Evolutionary conservation across 2,113 vertebrate species (phyloP).

Genomic region (Percina caprodes): DNA sequence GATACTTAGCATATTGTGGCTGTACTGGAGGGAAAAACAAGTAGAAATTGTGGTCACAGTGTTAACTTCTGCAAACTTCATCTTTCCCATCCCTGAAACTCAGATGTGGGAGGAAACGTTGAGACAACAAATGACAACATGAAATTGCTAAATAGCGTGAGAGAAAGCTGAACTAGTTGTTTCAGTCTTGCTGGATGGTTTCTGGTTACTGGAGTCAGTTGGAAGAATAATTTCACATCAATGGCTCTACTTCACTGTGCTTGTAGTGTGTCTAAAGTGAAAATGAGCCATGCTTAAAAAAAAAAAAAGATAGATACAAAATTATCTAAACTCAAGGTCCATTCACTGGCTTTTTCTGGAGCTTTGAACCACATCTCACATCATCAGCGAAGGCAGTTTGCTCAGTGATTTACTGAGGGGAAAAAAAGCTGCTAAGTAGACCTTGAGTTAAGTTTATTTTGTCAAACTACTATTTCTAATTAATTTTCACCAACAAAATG

Average conservation of each 20-base stretch:
- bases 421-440: neutral
- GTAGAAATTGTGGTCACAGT: neutral
- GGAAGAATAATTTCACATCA: neutral
- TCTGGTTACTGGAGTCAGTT: neutral
- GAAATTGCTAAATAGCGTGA: neutral
- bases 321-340: neutral
- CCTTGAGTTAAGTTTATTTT: neutral
- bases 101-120: neutral
- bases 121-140: neutral
- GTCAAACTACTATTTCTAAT: neutral
- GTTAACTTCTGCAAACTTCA: neutral
- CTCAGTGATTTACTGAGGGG: neutral
- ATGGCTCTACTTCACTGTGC: neutral
- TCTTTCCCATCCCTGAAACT: neutral
- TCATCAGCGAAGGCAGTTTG: neutral
- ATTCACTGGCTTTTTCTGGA: neutral
- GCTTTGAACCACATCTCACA: neutral
- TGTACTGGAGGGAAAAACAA: too few relatives aligned
- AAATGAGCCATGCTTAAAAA: neutral
- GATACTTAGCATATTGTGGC: neutral
- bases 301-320: neutral
- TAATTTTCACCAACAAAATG: neutral
- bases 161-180: neutral
- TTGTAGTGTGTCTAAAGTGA: constrained; percentile 8
- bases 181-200: neutral